A percentile compares a stretch with the other conserved stretches of the same genome.
These are phyloP conservation scores for Pseudorectes ferrugineus DNA, from an alignment of 2,113 vertebrate genomes.

Conservation along the genomic window DNA sequence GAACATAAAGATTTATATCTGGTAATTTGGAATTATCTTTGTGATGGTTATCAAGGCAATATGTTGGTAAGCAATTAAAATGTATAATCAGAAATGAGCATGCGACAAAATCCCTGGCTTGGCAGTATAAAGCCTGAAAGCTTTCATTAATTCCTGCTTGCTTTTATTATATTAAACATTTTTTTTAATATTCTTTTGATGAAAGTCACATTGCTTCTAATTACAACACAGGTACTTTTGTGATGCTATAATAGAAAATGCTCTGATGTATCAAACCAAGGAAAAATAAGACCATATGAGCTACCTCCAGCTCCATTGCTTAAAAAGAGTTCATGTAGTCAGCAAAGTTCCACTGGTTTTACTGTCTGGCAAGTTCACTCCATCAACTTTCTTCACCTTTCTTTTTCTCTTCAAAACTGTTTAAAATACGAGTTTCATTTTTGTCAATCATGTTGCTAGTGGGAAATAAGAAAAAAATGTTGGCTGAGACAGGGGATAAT, in stretches of 20 bases:
- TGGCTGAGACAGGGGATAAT: not conserved
- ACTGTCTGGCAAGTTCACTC: not conserved
- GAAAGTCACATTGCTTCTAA: not conserved
- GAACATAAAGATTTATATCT: not conserved
- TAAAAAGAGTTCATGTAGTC: not conserved
- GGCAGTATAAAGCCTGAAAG: not conserved
- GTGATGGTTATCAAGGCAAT: slow-evolving; percentile 26
- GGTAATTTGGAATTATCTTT: slow-evolving; percentile 41
- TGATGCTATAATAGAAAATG: not conserved
- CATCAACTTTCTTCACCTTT: not conserved
- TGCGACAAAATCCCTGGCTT: not conserved
- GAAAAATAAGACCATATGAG: not conserved
- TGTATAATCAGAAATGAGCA: not conserved
- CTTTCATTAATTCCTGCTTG: not conserved
- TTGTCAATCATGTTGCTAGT: not conserved
- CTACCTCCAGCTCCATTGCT: not conserved
- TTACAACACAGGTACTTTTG: slow-evolving; percentile 6
- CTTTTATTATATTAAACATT: not conserved
- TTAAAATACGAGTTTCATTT: not conserved
- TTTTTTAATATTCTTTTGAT: not conserved
- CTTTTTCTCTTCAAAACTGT: not conserved
- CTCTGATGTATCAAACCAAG: not conserved
- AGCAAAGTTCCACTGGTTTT: not conserved
- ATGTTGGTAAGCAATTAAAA: slow-evolving; percentile 52
- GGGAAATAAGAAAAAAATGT: not conserved